Base-by-base conservation (phyloP, 2,113 vertebrate genomes). In the Coturnix japonica region DNA sequence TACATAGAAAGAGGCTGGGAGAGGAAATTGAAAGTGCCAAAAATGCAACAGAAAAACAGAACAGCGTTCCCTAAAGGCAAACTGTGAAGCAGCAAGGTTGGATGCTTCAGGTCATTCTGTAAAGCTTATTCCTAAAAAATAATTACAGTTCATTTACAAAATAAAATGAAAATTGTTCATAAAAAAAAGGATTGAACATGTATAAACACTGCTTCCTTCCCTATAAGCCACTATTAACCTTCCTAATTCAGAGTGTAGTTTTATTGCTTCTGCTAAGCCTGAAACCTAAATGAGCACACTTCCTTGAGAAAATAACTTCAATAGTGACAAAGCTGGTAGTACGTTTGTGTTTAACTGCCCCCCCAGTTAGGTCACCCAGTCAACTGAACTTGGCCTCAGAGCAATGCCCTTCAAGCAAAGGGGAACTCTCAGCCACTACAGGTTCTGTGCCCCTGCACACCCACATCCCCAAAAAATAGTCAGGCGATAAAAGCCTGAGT, bases 111-210 rank as follows among this genome's bases (percentile, higher is more conserved):
- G 61, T 81, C 74, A 81, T 59, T 51, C 12, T 49, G 57, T 37
- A 80, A 96, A 66, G 92, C 16, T 31, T 74, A 49, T n/a, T 89
- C 74, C 49, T 47, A 81, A 85, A 73, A 95, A 90, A 93, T 67
- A 86, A 89, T 73, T 78, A 77, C 9, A 7, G 28, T 22, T 12
- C 76, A 90, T 85, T 93, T 80, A 89, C 53, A 37, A 97, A 93
- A 93, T 11, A 88, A 92, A 91, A 95, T n/a, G 3, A 35, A 89
- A 95, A 87, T 91, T 88, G 90, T 94, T 94, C 85, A 70, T 81
- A 73, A 41, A 71, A 37, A 37, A 84, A 46, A 35, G 70, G 96
- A 95, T 78, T 91, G 87, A 97, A 95, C 82, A 96, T 94, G 51
- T 47, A 76, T 13, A 49, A n/a, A 51, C 59, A 66, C 51, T 80